A percentile compares a stretch with the other conserved stretches of the same genome.
Evolutionary conservation across 2,888 invertebrate genomes (phyloP).

Genomic region (Syrista parreyssii): DNA sequence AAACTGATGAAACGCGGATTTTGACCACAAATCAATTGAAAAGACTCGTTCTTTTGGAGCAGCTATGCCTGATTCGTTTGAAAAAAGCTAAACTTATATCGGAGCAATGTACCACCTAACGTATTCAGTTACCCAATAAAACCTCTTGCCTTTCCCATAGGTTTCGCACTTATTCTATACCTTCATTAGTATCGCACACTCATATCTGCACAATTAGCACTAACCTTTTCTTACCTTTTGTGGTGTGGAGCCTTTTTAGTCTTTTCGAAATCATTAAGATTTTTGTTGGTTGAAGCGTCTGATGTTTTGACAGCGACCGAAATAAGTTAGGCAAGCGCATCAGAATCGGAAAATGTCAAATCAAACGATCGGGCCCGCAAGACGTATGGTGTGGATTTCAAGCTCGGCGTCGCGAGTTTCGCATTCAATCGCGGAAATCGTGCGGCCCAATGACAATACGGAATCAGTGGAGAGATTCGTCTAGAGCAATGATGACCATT

Average conservation of each 20-base stretch:
- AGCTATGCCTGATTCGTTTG: conserved; percentile 33
- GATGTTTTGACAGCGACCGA: background rate
- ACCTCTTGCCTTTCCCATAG: too few species aligned
- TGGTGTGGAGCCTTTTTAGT: too few species aligned
- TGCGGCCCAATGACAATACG: background rate
- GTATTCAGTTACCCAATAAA: too few species aligned
- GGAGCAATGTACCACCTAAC: conserved; percentile 11
- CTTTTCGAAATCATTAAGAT: too few species aligned
- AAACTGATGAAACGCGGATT: conserved; percentile 36
- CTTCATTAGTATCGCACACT: too few species aligned
- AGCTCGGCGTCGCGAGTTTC: background rate
- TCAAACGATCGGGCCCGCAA: background rate
- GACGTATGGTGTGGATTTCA: background rate
- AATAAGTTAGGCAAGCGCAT: background rate
- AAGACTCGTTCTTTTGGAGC: conserved; percentile 39
- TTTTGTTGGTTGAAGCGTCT: too few species aligned
- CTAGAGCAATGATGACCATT: background rate
- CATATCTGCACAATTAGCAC: too few species aligned
- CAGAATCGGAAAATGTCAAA: background rate
- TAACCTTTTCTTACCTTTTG: too few species aligned
- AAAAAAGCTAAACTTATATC: conserved; percentile 20
- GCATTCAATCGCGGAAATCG: background rate
- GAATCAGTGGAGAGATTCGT: conserved; percentile 2
- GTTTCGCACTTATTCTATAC: too few species aligned
- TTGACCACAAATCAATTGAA: conserved; percentile 33